Percentiles rank a stretch among this genome's conserved stretches.
Conservation (phyloP, 2,797 vertebrate genomes). For the Ctenopoma kingsleyae region DNA sequence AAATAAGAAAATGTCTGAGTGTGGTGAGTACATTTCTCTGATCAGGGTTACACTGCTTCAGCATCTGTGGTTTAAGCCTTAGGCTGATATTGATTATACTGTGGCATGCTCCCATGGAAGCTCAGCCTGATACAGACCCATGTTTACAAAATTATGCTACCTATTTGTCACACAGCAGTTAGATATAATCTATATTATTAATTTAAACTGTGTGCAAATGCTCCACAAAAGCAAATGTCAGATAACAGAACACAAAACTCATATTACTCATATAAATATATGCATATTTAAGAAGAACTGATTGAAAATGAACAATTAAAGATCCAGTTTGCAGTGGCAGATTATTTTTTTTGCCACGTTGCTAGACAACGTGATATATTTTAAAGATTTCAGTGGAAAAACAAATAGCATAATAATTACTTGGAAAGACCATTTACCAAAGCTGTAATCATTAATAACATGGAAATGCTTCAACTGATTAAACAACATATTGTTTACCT, state of each 20-base stretch:
- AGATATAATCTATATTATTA: not conserved
- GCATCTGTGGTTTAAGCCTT: slow-evolving; percentile 12
- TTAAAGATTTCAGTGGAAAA: not conserved
- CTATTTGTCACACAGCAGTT: not conserved
- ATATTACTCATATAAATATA: too few species aligned
- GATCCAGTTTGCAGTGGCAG: not conserved
- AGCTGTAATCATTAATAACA: not conserved
- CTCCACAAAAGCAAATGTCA: not conserved
- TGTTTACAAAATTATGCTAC: not conserved
- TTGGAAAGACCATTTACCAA: not conserved
- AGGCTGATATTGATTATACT: slow-evolving; percentile 40
- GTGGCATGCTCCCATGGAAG: not conserved
- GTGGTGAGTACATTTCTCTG: not conserved
- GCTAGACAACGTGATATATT: not conserved
- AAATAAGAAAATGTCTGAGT: too few species aligned
- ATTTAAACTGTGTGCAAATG: not conserved
- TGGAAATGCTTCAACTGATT: slow-evolving; percentile 1
- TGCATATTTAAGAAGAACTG: not conserved
- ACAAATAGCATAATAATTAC: not conserved
- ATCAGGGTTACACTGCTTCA: slow-evolving; percentile 1
- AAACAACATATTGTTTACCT: not conserved
- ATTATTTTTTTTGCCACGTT: not conserved
- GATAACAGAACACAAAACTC: not conserved
- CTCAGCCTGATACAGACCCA: not conserved
- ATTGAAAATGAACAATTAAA: not conserved